phyloP scores from a whole-genome alignment of 2,888 invertebrate genomes.

The Protula sp. region DNA sequence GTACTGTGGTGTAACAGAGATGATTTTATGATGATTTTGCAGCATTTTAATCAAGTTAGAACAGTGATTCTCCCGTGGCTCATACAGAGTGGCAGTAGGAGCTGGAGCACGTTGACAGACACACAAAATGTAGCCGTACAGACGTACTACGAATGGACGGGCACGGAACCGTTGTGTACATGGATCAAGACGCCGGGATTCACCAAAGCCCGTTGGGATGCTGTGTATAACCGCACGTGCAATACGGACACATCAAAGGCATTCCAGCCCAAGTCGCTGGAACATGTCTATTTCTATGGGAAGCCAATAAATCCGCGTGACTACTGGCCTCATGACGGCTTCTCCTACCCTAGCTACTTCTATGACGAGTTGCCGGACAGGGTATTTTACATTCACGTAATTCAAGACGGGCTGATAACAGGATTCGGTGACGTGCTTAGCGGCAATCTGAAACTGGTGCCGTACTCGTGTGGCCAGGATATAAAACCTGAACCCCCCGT shows the following conservation, averaged over 20 bases:
- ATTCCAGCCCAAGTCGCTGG: constrained; percentile 6
- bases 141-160: constrained; percentile 21
- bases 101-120: constrained; percentile 13
- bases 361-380: constrained; percentile 12
- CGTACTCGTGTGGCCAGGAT: constrained; percentile 24
- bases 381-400: constrained; percentile 21
- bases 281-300: constrained; percentile 21
- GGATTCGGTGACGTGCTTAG: constrained; percentile 20
- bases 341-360: constrained; percentile 19
- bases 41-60: constrained; percentile 6
- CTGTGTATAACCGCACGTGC: constrained; percentile 22
- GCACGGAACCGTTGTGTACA: constrained; percentile 16
- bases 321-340: constrained; percentile 25
- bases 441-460: constrained; percentile 20
- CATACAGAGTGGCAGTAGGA: no score
- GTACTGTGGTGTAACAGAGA: constrained; percentile 23
- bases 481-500: constrained; percentile 11
- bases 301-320: constrained; percentile 23
- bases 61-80: no score
- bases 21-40: constrained; percentile 16
- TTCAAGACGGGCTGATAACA: constrained; percentile 21
- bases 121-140: constrained; percentile 13
- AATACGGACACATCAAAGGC: neutral
- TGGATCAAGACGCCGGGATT: constrained; percentile 20
- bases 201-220: constrained; percentile 25